Conservation (phyloP, 2,113 vertebrate species). For the Takifugu flavidus region DNA sequence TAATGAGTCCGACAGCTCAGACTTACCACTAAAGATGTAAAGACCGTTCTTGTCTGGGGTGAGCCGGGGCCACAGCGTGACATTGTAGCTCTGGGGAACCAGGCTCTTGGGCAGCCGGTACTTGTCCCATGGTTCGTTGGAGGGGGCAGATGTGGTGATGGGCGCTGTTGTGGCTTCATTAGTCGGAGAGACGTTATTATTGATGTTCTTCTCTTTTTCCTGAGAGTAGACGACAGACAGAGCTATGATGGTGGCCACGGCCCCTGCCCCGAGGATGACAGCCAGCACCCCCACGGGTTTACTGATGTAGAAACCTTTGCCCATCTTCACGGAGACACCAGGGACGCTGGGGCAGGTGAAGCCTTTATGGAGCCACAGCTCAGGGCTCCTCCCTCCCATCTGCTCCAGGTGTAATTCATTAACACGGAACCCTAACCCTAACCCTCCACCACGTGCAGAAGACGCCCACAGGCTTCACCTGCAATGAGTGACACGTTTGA, state of each 20-base stretch:
- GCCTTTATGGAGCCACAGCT: too few species aligned
- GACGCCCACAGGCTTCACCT: too few species aligned
- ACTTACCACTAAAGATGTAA: constrained; percentile 81
- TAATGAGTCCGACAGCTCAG: not conserved
- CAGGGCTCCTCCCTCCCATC: too few species aligned
- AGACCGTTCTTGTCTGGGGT: not conserved
- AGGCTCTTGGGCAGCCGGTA: constrained; percentile 78
- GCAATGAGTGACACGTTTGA: too few species aligned
- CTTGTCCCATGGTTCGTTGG: constrained; percentile 70
- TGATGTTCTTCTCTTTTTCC: constrained; percentile 77
- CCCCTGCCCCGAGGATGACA: constrained; percentile 70
- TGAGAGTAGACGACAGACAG: constrained; percentile 86
- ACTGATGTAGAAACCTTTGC: constrained; percentile 86
- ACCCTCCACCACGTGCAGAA: too few species aligned
- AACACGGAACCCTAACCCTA: too few species aligned
- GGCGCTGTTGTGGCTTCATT: constrained; percentile 15
- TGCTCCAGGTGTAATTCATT: too few species aligned
- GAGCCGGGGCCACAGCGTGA: constrained; percentile 81
- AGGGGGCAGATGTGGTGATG: constrained; percentile 30
- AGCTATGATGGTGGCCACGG: constrained; percentile 83
- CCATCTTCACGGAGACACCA: constrained; percentile 73
- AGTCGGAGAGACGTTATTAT: constrained; percentile 28
- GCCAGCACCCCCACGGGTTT: constrained; percentile 74
- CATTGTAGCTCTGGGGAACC: constrained; percentile 69
- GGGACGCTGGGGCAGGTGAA: too few species aligned